phyloP scores from a whole-genome alignment of 2,797 vertebrate genomes.

The Danio choprae region DNA sequence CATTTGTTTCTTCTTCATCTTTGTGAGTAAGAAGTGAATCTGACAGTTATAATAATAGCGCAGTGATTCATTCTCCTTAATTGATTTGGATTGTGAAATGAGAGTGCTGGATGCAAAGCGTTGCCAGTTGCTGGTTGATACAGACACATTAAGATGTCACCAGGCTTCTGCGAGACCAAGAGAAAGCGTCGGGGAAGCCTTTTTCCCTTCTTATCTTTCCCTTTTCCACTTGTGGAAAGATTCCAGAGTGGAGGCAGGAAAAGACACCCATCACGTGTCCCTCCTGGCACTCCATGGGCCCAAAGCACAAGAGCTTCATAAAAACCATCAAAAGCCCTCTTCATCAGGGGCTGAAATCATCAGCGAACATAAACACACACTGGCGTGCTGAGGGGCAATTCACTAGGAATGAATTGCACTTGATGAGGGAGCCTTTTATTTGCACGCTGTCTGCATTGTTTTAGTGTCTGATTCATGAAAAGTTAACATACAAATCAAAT shows the following conservation, averaged over 20 bases:
- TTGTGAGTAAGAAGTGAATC: constrained; percentile 78
- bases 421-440: background rate
- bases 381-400: constrained; percentile 5
- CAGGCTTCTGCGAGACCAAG: constrained; percentile 31
- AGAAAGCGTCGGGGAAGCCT: constrained; percentile 30
- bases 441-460: background rate
- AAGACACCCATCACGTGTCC: constrained; percentile 39
- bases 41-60: constrained; percentile 81
- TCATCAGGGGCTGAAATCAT: constrained; percentile 29
- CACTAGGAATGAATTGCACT: constrained; percentile 17
- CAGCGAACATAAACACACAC: background rate
- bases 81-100: constrained; percentile 78
- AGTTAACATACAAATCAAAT: background rate
- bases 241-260: constrained; percentile 51
- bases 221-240: constrained; percentile 34
- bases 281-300: constrained; percentile 48
- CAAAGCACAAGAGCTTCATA: constrained; percentile 56
- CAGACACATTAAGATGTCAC: constrained; percentile 41
- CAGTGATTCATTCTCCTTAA: constrained; percentile 77
- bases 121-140: constrained; percentile 26
- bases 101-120: constrained; percentile 42
- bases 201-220: constrained; percentile 28
- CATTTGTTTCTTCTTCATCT: constrained; percentile 75
- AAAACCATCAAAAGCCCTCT: constrained; percentile 68
- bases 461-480: background rate